These are phyloP conservation scores for Sepiola atlantica DNA, from an alignment of 2,888 invertebrate species.

Conservation along the genomic window DNA sequence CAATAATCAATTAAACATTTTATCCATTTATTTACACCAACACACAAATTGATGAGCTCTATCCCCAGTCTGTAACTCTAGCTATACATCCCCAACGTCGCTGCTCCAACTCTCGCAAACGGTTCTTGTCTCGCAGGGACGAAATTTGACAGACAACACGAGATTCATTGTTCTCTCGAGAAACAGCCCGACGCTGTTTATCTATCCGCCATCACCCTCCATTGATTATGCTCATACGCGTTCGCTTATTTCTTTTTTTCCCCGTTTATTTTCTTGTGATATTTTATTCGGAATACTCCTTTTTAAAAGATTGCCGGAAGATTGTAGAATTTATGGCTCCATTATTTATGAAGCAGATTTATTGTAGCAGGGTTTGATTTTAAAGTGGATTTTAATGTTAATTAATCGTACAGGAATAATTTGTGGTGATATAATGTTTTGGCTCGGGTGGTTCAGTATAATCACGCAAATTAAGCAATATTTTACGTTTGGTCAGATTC, in stretches of 20 bases:
- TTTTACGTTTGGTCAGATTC: not conserved
- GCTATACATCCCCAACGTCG: not conserved
- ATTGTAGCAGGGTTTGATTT: not conserved
- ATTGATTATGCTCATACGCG: not conserved
- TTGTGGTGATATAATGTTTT: not conserved
- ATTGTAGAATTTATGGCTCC: not conserved
- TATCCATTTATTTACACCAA: not conserved
- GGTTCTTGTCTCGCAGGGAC: not conserved
- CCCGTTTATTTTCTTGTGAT: not conserved
- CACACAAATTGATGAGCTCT: not conserved
- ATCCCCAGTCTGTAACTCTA: too few species aligned
- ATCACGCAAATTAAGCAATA: not conserved
- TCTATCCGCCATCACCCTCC: not conserved
- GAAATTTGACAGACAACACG: not conserved
- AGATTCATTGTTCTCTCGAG: not conserved
- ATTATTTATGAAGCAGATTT: not conserved
- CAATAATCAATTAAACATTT: too few species aligned
- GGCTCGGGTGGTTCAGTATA: not conserved
- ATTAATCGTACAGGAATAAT: not conserved
- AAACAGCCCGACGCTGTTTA: not conserved
- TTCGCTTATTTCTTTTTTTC: not conserved
- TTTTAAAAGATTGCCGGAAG: not conserved
- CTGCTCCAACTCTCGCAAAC: not conserved
- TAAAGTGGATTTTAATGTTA: constrained; percentile 32
- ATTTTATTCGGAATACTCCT: not conserved